Conservation (phyloP, 2,888 invertebrate genomes). For the Harmothoe impar region DNA sequence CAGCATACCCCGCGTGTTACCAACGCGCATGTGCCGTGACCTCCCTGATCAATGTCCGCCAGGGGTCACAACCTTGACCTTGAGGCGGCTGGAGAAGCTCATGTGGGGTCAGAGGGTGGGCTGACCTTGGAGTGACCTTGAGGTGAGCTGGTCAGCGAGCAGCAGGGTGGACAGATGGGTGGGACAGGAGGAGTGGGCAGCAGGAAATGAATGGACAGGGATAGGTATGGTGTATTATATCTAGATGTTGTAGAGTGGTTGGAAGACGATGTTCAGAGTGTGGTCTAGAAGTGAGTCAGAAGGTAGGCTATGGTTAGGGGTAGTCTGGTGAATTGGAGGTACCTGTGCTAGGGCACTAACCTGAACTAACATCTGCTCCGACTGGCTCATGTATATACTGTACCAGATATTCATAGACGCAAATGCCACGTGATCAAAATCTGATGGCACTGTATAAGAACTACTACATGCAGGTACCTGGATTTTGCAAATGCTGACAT, state of each 20-base stretch:
- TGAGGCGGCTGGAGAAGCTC: slow-evolving; percentile 55
- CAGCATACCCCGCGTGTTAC: slow-evolving; percentile 1
- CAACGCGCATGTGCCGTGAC: not conserved
- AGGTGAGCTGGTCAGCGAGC: slow-evolving; percentile 38
- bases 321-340: too few relatives aligned
- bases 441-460: too few relatives aligned
- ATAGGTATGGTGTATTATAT: not conserved
- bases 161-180: slow-evolving; percentile 21
- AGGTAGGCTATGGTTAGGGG: not conserved
- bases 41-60: slow-evolving; percentile 57
- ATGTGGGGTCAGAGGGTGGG: slow-evolving; percentile 3
- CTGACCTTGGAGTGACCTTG: slow-evolving; percentile 4
- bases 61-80: slow-evolving; percentile 52
- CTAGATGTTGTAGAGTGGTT: not conserved
- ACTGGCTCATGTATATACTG: too few relatives aligned
- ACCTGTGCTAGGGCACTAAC: too few relatives aligned
- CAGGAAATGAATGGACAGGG: not conserved
- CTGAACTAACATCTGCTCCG: too few relatives aligned
- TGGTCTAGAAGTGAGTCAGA: not conserved
- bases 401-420: too few relatives aligned
- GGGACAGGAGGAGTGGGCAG: not conserved
- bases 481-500: too few relatives aligned
- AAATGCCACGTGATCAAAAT: too few relatives aligned
- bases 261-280: not conserved
- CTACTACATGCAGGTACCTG: too few relatives aligned